Base-by-base conservation (phyloP, 2,113 vertebrate genomes). In the Brachyhypopomus gauderio region DNA sequence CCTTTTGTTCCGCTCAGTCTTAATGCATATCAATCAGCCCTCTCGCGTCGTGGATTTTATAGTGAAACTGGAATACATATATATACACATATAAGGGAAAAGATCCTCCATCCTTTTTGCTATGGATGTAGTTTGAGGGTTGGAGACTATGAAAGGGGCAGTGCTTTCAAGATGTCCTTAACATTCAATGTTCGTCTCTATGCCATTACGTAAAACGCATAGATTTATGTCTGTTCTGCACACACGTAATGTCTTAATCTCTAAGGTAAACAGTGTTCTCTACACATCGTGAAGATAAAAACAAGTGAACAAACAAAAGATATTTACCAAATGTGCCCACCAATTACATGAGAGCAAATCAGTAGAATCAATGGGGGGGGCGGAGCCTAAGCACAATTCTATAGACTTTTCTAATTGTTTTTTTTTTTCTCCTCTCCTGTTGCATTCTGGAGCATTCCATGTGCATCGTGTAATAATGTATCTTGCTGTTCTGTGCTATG, bases 31-130 rank as follows among this genome's bases (percentile, higher is more conserved):
- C 64, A 66, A 66, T 73, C 79, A 78, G 75, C 72, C 73, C 80
- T 80, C 64, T 78, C 90, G 88, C 87, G 83, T 88, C 79, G 81
- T 87, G 86, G 87, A 84, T 88, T 84, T 87, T 78, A 75, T 87
- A 63, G 85, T 91, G 81, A 88, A 92, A 93, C 92, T 91, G 92
- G 90, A 92, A 91, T 86, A 76, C 55, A 34, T 81, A 48, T 64
- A 62, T 73, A 23, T 45, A 70, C 3, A 41, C 23, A 41, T 55
- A 5, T 27, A 27, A 6, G 22, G 22, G 36, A 25, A 14, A 52
- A 52, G 1, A 52, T 70, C 38, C 20, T 75, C 58, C 63, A 77
- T 77, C 41, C 45, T 74, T 56, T 60, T 25, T 80, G 30, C 25
- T 76, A 69, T 66, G 64, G 66, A 27, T 82, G 66, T 77, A 55